Evolutionary conservation across 2,888 invertebrate species (phyloP), one percentile per base, ranked within the genome.

Genomic region (Athripsodes cinereus): DNA sequence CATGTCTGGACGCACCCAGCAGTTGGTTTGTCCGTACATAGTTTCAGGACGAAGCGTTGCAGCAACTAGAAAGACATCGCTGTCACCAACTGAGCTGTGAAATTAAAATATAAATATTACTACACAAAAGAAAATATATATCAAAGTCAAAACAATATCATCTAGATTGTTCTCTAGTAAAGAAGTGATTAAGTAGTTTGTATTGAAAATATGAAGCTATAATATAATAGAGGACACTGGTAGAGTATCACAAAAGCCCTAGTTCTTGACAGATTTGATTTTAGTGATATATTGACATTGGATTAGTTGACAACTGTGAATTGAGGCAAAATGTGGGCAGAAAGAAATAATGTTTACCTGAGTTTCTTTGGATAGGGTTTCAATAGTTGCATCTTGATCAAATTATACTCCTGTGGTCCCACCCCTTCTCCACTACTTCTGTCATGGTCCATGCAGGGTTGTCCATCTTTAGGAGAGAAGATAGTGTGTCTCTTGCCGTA

Each of bases 391-490:
- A 99, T 88, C 77, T 99, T 99, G 60, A 99, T 85, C 1, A 99
- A 79, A 1, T 96, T 97, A 70, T 99, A 99, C 73, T 99, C 99
- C 73, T 97, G 97, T 0, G 97, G 95, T 0, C 95, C 98, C 2
- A 97, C 97, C 50, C 97, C 98, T 78, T 99, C 99, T 0, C 99
- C 99, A 1, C 87, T 80, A 44, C 92, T 87, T 66, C 99, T 83
- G 73, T 99, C 99, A 71, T 99, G 99, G 73, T 99, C 99, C 99
- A 99, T 99, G 71, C 99, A 99, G 0, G 99, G 98, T 71, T 99
- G 99, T 8, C 89, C 89, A 75, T 99, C 99, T 68, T 90, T 85
- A 0, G 97, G 96, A 0, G 97, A 98, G 74, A 85, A 99, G 64
- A 99, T 90, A 0, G 97, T 96, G 70, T 97, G 91, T 5, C 99